Evolutionary conservation across 2,797 vertebrate genomes (phyloP).

Genomic region (Myripristis jacobus): DNA sequence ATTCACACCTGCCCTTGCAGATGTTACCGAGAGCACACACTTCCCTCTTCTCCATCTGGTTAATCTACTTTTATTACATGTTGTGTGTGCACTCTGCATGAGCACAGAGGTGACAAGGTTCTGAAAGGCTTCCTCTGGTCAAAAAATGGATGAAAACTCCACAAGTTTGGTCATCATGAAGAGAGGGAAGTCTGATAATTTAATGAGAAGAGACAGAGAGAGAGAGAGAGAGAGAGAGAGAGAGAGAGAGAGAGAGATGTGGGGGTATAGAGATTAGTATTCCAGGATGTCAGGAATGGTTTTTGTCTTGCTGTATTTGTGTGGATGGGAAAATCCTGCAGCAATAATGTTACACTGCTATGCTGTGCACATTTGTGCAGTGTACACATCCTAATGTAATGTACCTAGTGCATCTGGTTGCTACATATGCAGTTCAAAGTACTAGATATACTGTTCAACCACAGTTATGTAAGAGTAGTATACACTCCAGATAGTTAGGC

Average conservation of each 20-base stretch:
- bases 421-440: neutral
- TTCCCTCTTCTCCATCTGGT: neutral
- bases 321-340: neutral
- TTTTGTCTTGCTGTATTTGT: neutral
- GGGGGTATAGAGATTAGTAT: neutral
- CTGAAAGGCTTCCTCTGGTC: neutral
- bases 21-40: slow-evolving; percentile 7
- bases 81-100: neutral
- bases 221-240: neutral
- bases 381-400: neutral
- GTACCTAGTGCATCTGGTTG: slow-evolving; percentile 11
- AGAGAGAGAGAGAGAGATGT: neutral
- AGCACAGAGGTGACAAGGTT: neutral
- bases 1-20: slow-evolving; percentile 30
- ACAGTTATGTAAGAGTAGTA: slow-evolving; percentile 53
- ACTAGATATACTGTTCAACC: slow-evolving; percentile 38
- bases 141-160: neutral
- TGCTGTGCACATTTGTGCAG: neutral
- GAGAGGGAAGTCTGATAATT: neutral
- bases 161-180: neutral
- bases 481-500: slow-evolving; percentile 19
- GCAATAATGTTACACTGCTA: neutral
- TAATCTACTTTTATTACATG: neutral
- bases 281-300: neutral
- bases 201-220: neutral